Percentiles rank a stretch among this genome's conserved stretches.
These are phyloP conservation scores for Salvelinus alpinus DNA, from an alignment of 2,113 vertebrate species.

Conservation along the genomic window DNA sequence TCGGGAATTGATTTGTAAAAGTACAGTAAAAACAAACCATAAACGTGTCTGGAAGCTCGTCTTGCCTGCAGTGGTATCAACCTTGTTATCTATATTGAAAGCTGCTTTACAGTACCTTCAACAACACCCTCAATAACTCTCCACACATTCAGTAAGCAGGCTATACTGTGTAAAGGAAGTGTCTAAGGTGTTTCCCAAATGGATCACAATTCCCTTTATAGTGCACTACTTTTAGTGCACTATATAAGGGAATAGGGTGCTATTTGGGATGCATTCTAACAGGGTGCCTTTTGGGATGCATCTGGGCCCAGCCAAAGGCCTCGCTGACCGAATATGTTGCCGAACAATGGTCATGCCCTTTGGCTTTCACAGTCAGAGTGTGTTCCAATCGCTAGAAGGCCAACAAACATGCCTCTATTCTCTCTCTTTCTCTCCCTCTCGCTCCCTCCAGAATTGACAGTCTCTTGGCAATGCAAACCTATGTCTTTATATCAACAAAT, in stretches of 20 bases:
- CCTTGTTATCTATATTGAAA: too few species aligned
- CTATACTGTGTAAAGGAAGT: neutral
- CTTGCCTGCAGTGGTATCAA: too few species aligned
- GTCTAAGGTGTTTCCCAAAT: neutral
- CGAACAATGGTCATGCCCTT: constrained; percentile 63
- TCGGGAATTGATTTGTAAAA: too few species aligned
- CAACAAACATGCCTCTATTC: constrained; percentile 52
- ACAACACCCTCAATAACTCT: too few species aligned
- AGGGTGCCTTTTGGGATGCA: neutral
- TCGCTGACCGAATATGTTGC: constrained; percentile 68
- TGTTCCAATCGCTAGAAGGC: constrained; percentile 58
- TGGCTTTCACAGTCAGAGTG: constrained; percentile 55
- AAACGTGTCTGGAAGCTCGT: too few species aligned
- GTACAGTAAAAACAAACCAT: too few species aligned
- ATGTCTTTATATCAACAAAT: constrained; percentile 49
- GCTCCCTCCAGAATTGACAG: constrained; percentile 39
- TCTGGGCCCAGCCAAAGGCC: constrained; percentile 44
- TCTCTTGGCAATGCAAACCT: constrained; percentile 39
- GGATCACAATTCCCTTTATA: neutral
- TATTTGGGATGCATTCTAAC: too few species aligned
- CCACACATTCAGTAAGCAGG: too few species aligned
- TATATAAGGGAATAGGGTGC: too few species aligned
- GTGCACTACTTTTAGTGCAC: neutral
- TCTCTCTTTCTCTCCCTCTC: constrained; percentile 29
- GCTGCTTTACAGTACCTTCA: too few species aligned